Evolutionary conservation across 1,140 invertebrate genomes (phyloP).

Genomic region (Diachasmimorpha longicaudata): DNA sequence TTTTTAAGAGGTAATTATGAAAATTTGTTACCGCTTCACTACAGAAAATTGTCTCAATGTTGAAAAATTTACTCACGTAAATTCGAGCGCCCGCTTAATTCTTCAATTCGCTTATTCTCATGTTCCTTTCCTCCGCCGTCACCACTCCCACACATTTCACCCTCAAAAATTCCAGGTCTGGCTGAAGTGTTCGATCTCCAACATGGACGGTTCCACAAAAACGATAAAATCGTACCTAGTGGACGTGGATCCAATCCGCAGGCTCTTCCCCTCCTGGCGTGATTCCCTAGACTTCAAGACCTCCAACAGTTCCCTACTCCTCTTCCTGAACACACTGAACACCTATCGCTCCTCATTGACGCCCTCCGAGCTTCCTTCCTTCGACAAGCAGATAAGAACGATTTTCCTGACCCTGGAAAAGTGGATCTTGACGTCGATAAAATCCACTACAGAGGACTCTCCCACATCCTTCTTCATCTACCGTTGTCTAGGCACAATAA

Average conservation of each 20-base stretch:
- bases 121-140: too few relatives aligned
- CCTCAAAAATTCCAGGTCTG: conserved; percentile 52
- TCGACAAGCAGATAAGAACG: conserved; percentile 42
- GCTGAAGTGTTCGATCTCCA: conserved; percentile 54
- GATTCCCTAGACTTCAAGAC: conserved; percentile 44
- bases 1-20: not conserved
- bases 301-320: conserved; percentile 36
- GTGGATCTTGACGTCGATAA: conserved; percentile 51
- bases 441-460: conserved; percentile 48
- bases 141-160: too few relatives aligned
- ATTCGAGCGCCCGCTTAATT: too few relatives aligned
- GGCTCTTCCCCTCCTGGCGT: conserved; percentile 40
- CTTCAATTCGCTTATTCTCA: too few relatives aligned
- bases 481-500: conserved; percentile 49
- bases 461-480: conserved; percentile 50
- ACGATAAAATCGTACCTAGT: conserved; percentile 45
- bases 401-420: conserved; percentile 56
- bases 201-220: conserved; percentile 35
- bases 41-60: too few relatives aligned
- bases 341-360: not conserved
- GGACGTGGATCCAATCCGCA: conserved; percentile 41
- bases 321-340: not conserved
- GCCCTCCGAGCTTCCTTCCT: not conserved
- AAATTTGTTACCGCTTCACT: too few relatives aligned
- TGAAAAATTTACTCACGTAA: too few relatives aligned